Percentiles rank a stretch among this genome's conserved stretches.
Conservation (phyloP, 2,888 invertebrate genomes). For the Zeuzera pyrina region DNA sequence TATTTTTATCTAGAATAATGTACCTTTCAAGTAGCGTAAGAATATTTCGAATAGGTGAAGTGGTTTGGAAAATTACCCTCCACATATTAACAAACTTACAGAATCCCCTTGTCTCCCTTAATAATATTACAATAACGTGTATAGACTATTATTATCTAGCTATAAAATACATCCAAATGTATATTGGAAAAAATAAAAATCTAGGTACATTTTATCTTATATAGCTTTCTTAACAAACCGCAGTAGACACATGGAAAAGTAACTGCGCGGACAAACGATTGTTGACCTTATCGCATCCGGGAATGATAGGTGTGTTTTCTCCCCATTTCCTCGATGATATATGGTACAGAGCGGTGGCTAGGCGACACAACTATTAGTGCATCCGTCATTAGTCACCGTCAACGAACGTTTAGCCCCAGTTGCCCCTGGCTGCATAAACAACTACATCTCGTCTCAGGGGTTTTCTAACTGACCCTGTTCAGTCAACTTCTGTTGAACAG, state of each 20-base stretch:
- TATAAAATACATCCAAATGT: too few species aligned
- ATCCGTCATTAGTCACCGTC: slow-evolving; percentile 73
- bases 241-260: slow-evolving; percentile 27
- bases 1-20: too few species aligned
- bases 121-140: too few species aligned
- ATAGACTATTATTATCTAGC: too few species aligned
- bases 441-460: slow-evolving; percentile 31
- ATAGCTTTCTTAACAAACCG: too few species aligned
- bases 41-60: too few species aligned
- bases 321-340: slow-evolving; percentile 66
- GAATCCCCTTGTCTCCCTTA: too few species aligned
- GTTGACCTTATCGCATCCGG: slow-evolving; percentile 58
- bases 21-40: too few species aligned
- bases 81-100: too few species aligned
- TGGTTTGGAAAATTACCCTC: too few species aligned
- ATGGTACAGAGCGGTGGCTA: slow-evolving; percentile 41
- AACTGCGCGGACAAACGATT: slow-evolving; percentile 47
- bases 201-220: too few species aligned
- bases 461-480: slow-evolving; percentile 9
- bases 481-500: not conserved
- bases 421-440: slow-evolving; percentile 40
- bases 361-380: slow-evolving; percentile 72
- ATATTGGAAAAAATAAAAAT: too few species aligned
- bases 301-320: slow-evolving; percentile 58
- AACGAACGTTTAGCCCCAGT: slow-evolving; percentile 45